Conservation (phyloP, 2,797 vertebrate species). For the Lateolabrax maculatus region DNA sequence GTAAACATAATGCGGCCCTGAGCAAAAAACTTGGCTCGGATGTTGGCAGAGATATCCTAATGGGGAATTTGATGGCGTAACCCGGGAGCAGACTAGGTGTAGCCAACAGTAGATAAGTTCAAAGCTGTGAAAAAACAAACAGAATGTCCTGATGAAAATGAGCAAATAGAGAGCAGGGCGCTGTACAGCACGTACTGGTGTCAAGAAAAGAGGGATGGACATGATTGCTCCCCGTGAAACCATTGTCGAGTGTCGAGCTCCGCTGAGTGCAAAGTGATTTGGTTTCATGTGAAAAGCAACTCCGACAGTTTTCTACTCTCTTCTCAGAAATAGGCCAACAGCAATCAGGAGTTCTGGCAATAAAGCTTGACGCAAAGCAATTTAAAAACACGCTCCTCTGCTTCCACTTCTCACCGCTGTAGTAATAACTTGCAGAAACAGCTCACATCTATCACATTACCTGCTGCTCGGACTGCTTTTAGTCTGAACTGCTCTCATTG, state of each 20-base stretch:
- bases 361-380: neutral
- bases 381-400: neutral
- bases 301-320: neutral
- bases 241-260: slow-evolving; percentile 12
- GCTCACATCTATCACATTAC: neutral
- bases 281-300: slow-evolving; percentile 19
- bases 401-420: neutral
- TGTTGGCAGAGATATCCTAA: neutral
- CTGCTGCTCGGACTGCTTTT: slow-evolving; percentile 1
- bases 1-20: neutral
- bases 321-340: neutral
- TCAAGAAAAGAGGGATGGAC: slow-evolving; percentile 43
- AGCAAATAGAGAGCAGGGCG: slow-evolving; percentile 25
- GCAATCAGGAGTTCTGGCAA: neutral
- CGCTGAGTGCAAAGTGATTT: neutral
- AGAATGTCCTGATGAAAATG: slow-evolving; percentile 39
- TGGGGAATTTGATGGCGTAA: slow-evolving; percentile 29
- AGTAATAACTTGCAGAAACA: neutral
- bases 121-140: slow-evolving; percentile 38
- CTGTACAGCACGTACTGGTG: slow-evolving; percentile 19
- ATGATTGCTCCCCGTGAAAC: neutral
- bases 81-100: slow-evolving; percentile 13
- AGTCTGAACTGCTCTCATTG: slow-evolving; percentile 40
- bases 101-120: slow-evolving; percentile 31
- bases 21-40: slow-evolving; percentile 25